Percentiles rank a stretch among this genome's conserved stretches.
These are phyloP conservation scores for Exephanes ischioxanthus DNA, from an alignment of 2,888 invertebrate species.

Conservation along the genomic window DNA sequence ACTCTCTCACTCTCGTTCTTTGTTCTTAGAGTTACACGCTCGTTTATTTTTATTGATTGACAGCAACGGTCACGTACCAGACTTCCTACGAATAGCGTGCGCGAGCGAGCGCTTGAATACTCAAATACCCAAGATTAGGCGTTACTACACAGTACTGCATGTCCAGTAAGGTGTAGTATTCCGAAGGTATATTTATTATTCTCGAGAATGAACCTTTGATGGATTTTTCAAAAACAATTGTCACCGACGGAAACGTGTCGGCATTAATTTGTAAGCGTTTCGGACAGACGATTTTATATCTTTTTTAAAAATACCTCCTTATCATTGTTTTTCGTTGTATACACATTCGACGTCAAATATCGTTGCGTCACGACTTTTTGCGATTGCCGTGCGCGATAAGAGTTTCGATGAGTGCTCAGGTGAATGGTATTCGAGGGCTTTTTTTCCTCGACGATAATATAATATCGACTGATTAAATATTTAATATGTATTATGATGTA, in stretches of 20 bases:
- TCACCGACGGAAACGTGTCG: too few relatives aligned
- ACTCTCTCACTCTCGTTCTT: background rate
- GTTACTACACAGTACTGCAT: background rate
- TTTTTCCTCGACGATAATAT: background rate
- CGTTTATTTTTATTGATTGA: constrained; percentile 71
- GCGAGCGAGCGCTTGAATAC: constrained; percentile 78
- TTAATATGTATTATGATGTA: background rate
- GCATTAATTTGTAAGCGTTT: too few relatives aligned
- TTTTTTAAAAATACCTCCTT: background rate
- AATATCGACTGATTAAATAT: constrained; percentile 8
- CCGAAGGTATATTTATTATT: too few relatives aligned
- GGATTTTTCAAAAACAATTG: too few relatives aligned
- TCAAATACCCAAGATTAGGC: constrained; percentile 66
- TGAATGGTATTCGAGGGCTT: background rate
- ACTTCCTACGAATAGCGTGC: constrained; percentile 80
- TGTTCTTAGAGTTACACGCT: constrained; percentile 49
- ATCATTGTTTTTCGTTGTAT: background rate
- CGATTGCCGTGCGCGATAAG: constrained; percentile 8
- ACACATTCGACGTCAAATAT: background rate
- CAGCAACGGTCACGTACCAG: constrained; percentile 81
- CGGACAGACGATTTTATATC: background rate
- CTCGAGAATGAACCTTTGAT: too few relatives aligned
- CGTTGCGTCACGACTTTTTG: constrained; percentile 12
- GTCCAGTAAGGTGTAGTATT: background rate
- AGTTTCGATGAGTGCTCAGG: constrained; percentile 15